Conservation (phyloP, 2,113 vertebrate species). For the Pseudolaguvia tuberculata region DNA sequence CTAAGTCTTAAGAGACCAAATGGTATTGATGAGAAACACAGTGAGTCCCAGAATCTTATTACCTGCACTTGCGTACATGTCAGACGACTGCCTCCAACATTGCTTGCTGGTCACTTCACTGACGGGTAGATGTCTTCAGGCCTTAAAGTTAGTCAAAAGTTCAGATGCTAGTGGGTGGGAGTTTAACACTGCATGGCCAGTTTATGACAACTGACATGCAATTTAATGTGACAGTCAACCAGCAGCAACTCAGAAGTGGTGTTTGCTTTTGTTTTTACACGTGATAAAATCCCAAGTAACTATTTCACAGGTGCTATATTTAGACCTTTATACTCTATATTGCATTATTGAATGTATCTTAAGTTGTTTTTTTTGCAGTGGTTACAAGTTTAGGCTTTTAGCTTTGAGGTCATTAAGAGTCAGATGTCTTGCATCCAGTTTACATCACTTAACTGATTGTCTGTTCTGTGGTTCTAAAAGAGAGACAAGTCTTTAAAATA, state of each 20-base stretch:
- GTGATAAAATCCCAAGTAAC: not conserved
- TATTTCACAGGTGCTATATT: not conserved
- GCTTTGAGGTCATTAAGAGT: not conserved
- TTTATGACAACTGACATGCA: not conserved
- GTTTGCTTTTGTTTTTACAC: not conserved
- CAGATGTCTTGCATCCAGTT: not conserved
- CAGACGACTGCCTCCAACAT: not conserved
- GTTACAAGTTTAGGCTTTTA: not conserved
- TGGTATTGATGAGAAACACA: not conserved
- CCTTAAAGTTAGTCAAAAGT: constrained; percentile 16
- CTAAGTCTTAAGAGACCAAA: not conserved
- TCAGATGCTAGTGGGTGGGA: not conserved
- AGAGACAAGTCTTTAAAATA: not conserved
- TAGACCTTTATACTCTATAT: not conserved
- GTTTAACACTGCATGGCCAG: not conserved
- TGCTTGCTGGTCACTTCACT: not conserved
- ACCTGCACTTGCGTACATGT: not conserved
- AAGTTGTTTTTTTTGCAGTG: too few relatives aligned
- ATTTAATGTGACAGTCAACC: not conserved
- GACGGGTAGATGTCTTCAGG: not conserved
- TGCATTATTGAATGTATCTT: too few relatives aligned
- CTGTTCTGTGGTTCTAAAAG: not conserved
- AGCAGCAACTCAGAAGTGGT: not conserved
- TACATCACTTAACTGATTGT: not conserved
- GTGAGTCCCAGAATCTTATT: not conserved